Conservation (phyloP, 1,140 invertebrate species). For the Saccostrea glomerata region DNA sequence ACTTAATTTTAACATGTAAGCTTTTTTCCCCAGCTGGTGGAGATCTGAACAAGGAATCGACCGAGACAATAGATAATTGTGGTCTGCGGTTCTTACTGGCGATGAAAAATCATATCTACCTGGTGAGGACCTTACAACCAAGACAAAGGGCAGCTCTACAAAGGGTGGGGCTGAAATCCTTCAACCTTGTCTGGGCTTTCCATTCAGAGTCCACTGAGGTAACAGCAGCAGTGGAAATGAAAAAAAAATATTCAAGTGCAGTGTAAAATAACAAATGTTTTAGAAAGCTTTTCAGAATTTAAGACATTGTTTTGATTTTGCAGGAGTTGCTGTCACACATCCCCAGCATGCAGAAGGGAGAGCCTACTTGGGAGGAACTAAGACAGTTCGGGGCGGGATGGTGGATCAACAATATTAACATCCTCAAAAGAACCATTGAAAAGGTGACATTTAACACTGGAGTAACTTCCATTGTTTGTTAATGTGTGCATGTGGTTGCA, state of each 20-base stretch:
- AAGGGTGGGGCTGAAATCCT: conserved; percentile 92
- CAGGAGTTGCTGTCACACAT: conserved; percentile 89
- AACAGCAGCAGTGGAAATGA: not conserved
- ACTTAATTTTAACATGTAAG: too few relatives aligned
- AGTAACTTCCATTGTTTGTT: too few relatives aligned
- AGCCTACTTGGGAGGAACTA: conserved; percentile 92
- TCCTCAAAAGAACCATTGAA: conserved; percentile 92
- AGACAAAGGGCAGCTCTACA: conserved; percentile 92
- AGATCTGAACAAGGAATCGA: not conserved
- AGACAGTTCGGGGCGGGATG: conserved; percentile 96
- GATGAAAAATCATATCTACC: conserved; percentile 98
- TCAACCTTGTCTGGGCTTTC: conserved; percentile 99
- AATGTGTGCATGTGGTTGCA: too few relatives aligned
- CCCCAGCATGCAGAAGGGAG: conserved; percentile 85
- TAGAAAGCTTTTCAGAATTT: too few relatives aligned
- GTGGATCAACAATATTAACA: conserved; percentile 94
- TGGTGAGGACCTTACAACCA: conserved; percentile 93
- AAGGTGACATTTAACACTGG: conserved; percentile 80
- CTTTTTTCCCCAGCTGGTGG: not conserved
- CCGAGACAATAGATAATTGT: conserved; percentile 97
- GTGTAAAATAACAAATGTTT: too few relatives aligned
- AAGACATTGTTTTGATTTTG: too few relatives aligned
- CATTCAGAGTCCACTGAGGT: conserved; percentile 98
- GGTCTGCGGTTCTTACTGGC: conserved; percentile 96
- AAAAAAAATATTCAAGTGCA: too few relatives aligned